Conservation (phyloP, 2,888 invertebrate species). For the Vannuccia rotundouncinata region DNA sequence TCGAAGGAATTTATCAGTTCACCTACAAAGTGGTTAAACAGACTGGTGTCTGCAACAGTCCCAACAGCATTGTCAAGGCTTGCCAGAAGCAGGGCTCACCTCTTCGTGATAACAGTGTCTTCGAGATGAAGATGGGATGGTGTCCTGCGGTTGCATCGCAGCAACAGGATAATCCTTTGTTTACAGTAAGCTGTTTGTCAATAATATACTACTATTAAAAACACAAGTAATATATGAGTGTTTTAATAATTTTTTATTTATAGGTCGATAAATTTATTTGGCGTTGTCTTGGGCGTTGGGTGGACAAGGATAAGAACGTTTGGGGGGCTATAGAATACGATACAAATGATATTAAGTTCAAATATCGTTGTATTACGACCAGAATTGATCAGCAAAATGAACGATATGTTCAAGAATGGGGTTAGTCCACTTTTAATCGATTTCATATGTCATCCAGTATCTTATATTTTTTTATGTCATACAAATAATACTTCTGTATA, state of each 20-base stretch:
- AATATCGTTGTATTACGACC: slow-evolving; percentile 40
- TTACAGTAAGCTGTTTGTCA: neutral
- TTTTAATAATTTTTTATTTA: neutral
- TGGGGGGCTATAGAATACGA: slow-evolving; percentile 38
- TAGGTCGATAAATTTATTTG: slow-evolving; percentile 19
- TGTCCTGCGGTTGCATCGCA: slow-evolving; percentile 32
- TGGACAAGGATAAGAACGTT: slow-evolving; percentile 37
- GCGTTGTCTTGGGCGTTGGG: slow-evolving; percentile 39
- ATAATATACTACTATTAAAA: neutral
- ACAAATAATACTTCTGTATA: no score
- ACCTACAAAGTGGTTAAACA: slow-evolving; percentile 34
- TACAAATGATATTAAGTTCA: slow-evolving; percentile 37
- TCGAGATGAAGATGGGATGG: slow-evolving; percentile 36
- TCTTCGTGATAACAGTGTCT: slow-evolving; percentile 36
- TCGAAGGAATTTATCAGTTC: slow-evolving; percentile 39
- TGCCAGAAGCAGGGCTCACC: slow-evolving; percentile 40
- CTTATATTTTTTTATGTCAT: no score
- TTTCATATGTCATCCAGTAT: no score
- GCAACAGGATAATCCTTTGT: neutral
- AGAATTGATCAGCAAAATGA: slow-evolving; percentile 39
- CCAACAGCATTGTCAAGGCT: slow-evolving; percentile 33
- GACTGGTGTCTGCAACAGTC: slow-evolving; percentile 36
- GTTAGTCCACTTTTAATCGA: slow-evolving; percentile 4
- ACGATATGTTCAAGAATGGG: slow-evolving; percentile 35
- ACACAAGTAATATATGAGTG: neutral